Conservation (phyloP, 2,113 vertebrate genomes). For the Ginglymostoma cirratum region DNA sequence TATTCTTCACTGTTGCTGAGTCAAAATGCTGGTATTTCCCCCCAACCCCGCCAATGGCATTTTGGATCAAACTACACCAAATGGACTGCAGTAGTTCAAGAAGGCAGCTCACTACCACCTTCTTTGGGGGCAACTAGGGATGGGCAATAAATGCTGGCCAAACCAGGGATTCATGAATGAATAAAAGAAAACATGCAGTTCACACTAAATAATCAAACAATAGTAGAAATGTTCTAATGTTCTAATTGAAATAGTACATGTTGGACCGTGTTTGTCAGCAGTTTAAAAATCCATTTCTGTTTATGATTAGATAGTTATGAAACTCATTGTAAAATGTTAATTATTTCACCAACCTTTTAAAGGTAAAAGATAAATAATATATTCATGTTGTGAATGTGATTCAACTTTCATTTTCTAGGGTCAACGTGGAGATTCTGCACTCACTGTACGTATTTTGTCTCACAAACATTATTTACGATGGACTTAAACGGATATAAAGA, state of each 20-base stretch:
- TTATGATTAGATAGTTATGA: not conserved
- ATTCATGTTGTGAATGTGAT: not conserved
- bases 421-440: slow-evolving; percentile 22
- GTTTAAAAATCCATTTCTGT: not conserved
- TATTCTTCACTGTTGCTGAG: too few relatives aligned
- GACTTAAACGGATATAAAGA: not conserved
- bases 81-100: too few relatives aligned
- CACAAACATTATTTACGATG: not conserved
- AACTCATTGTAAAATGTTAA: not conserved
- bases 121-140: too few relatives aligned
- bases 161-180: too few relatives aligned
- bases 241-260: not conserved
- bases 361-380: not conserved
- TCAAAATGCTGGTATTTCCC: too few relatives aligned
- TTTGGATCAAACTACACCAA: too few relatives aligned
- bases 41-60: too few relatives aligned
- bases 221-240: not conserved
- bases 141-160: too few relatives aligned
- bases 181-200: not conserved
- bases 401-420: slow-evolving; percentile 15
- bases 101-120: too few relatives aligned
- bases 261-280: not conserved
- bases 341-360: not conserved
- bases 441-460: slow-evolving; percentile 13
- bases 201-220: not conserved